A percentile compares a stretch with the other conserved stretches of the same genome.
These are phyloP conservation scores for Balaeniceps rex DNA, from an alignment of 2,113 vertebrate species.

Conservation along the genomic window DNA sequence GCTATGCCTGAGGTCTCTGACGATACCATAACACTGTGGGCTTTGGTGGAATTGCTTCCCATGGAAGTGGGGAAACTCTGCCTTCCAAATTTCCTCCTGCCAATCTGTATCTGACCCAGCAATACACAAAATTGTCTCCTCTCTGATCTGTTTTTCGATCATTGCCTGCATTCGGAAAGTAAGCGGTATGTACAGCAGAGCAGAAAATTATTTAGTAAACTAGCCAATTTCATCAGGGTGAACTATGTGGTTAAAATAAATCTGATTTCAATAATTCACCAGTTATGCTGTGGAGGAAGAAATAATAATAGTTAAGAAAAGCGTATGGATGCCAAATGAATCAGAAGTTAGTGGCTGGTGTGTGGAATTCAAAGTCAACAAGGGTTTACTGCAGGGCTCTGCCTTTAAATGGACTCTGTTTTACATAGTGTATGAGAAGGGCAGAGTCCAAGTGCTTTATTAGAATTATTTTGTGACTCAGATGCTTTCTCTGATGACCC, in stretches of 20 bases:
- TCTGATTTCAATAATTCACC: not conserved
- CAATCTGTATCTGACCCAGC: not conserved
- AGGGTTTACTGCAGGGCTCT: not conserved
- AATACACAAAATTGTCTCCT: not conserved
- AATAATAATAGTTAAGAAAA: not conserved
- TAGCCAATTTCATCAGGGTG: not conserved
- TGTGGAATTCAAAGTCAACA: not conserved
- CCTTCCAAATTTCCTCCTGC: not conserved
- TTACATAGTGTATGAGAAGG: not conserved
- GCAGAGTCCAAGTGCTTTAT: not conserved
- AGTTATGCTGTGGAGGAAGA: not conserved
- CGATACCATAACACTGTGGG: not conserved
- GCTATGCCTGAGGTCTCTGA: not conserved
- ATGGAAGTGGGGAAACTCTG: not conserved
- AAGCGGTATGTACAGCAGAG: not conserved
- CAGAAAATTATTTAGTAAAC: slow-evolving; percentile 30
- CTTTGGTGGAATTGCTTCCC: not conserved
- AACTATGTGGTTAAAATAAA: slow-evolving; percentile 10
- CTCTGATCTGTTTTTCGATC: not conserved
- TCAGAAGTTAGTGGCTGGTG: not conserved
- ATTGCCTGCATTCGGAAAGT: not conserved
- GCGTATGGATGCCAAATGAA: not conserved
- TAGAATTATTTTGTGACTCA: not conserved
- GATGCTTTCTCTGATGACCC: not conserved
- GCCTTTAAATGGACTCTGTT: not conserved